Evolutionary conservation across 2,888 invertebrate species (phyloP), one percentile per base, ranked within the genome.

Genomic region (Tricholauxania praeusta): DNA sequence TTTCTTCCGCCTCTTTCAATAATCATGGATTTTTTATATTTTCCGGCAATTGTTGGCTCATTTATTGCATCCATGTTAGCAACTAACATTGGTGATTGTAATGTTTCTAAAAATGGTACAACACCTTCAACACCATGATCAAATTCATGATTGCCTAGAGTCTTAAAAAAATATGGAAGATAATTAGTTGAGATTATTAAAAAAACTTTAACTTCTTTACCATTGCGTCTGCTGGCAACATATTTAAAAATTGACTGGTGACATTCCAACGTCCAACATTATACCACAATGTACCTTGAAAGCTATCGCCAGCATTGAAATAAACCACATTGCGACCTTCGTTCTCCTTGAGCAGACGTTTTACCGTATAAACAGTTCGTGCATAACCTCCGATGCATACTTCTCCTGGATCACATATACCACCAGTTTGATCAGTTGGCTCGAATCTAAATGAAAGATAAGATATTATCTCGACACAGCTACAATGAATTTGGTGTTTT

Each of bases 61-160:
- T 89, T 82, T 0, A 88, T 88, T 7, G 91, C 90, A 83, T 96
- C 92, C 65, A 96, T 92, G 81, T 96, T 96, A 49, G 93, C 90
- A 7, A 92, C 92, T 53, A 96, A 85, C 83, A 94, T 91, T 0
- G 69, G 91, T 0, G 93, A 89, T 1, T 91, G 88, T 12, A 93
- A 82, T 1, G 86, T 86, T 79, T 91, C 84, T 55, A 96, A 82
- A 84, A 94, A 95, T 0, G 93, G 93, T 0, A 92, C 89, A 0
- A 95, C 85, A 0, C 94, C 95, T 12, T 87, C 90, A 2, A 95
- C 88, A 3, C 91, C 91, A 79, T 93, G 90, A 83, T 96, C 96
- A 81, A 96, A 96, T 84, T 96, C 96, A 80, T 96, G 96, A 85
- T 96, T 96, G 1, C 96, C 96, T 12, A 96, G 84, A 0, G 93